These are phyloP conservation scores for Heteromurus nitidus DNA, from an alignment of 2,888 invertebrate genomes.

Conservation along the genomic window DNA sequence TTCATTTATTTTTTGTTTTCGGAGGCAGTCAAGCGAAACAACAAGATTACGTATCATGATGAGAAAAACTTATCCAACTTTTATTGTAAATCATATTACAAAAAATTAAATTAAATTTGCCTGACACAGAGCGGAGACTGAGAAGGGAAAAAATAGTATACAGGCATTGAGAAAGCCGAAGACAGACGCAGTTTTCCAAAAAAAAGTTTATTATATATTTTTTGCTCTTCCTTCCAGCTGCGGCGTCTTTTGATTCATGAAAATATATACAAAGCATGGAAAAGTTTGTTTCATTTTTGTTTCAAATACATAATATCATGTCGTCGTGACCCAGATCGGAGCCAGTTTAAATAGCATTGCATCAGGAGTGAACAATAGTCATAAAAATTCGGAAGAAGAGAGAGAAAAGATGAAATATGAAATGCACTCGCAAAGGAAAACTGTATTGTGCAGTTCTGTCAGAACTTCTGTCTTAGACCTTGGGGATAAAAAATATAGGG, in stretches of 20 bases:
- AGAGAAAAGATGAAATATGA: constrained; percentile 12
- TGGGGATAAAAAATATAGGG: no score
- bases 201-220: no score
- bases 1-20: neutral
- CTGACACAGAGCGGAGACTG: constrained; percentile 13
- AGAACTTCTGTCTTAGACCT: no score
- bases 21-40: neutral
- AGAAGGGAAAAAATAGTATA: constrained; percentile 9
- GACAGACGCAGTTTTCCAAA: constrained; percentile 22
- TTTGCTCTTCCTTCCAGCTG: constrained; percentile 24
- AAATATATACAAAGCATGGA: neutral
- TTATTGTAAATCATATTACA: constrained; percentile 43
- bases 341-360: constrained; percentile 25
- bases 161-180: constrained; percentile 5
- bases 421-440: neutral
- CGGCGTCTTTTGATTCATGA: constrained; percentile 14
- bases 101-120: constrained; percentile 50
- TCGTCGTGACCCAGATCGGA: constrained; percentile 48
- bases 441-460: constrained; percentile 6
- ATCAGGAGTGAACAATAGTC: constrained; percentile 13
- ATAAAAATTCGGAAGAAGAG: neutral
- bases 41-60: neutral
- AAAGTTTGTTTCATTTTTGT: constrained; percentile 24
- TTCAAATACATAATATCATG: constrained; percentile 30
- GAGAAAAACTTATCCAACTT: constrained; percentile 37